These are phyloP conservation scores for Rhinolophus sinicus DNA, from an alignment of 2,113 vertebrate species.

Conservation along the genomic window DNA sequence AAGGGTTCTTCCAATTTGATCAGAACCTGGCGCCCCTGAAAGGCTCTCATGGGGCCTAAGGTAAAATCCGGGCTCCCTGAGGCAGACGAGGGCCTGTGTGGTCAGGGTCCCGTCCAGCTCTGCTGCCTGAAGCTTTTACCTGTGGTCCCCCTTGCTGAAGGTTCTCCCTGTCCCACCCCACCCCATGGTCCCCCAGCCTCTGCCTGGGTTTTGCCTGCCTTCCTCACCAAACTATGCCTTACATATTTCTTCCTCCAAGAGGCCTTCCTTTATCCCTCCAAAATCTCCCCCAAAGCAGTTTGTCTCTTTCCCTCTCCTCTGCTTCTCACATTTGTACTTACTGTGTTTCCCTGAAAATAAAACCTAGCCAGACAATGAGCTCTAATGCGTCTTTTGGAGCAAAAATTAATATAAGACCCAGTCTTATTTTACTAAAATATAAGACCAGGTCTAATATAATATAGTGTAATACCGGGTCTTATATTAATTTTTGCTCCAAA, in stretches of 20 bases:
- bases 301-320: not conserved
- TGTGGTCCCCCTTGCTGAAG: not conserved
- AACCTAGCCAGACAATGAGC: too few species aligned
- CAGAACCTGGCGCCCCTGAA: not conserved
- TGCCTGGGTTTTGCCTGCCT: not conserved
- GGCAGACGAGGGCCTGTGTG: too few species aligned
- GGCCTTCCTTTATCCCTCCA: not conserved
- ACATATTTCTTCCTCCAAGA: not conserved
- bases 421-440: too few species aligned
- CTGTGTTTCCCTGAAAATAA: too few species aligned
- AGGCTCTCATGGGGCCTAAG: not conserved
- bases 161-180: not conserved
- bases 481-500: too few species aligned
- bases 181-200: accelerated
- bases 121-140: not conserved
- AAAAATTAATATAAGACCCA: too few species aligned
- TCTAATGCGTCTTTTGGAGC: too few species aligned
- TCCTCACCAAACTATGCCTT: not conserved
- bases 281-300: not conserved
- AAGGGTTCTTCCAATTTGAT: not conserved
- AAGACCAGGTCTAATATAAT: too few species aligned
- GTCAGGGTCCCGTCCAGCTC: not conserved
- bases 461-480: too few species aligned
- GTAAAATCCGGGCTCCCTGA: not conserved
- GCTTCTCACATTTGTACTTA: not conserved